phyloP scores from a whole-genome alignment of 1,140 invertebrate genomes.

The Drosophila saltans region DNA sequence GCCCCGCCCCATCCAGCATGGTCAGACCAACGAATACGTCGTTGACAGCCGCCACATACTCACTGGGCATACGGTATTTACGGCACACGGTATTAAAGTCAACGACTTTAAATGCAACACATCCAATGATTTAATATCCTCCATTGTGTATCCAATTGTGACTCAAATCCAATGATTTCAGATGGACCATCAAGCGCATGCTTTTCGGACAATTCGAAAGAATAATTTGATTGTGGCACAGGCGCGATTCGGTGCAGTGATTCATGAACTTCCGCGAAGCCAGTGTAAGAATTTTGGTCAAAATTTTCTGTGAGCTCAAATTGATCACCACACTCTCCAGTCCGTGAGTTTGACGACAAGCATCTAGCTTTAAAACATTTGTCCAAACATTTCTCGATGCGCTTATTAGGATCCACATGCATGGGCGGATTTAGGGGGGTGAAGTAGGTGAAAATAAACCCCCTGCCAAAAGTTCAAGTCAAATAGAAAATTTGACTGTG shows the following conservation, averaged over 20 bases:
- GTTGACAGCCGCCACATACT: constrained; percentile 83
- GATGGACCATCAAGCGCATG: constrained; percentile 47
- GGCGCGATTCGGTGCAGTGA: constrained; percentile 58
- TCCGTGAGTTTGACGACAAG: constrained; percentile 52
- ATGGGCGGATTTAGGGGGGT: too few species aligned
- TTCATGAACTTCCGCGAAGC: constrained; percentile 57
- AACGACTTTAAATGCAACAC: constrained; percentile 67
- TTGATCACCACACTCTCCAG: constrained; percentile 60
- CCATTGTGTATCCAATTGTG: constrained; percentile 70
- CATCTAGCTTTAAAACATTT: constrained; percentile 56
- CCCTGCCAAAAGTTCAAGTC: too few species aligned
- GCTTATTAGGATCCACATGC: constrained; percentile 34
- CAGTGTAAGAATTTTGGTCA: constrained; percentile 42
- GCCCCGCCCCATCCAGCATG: constrained; percentile 59
- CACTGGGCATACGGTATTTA: constrained; percentile 81
- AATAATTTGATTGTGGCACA: constrained; percentile 65
- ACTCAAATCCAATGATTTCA: constrained; percentile 64
- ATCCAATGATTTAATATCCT: constrained; percentile 39
- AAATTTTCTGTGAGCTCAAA: constrained; percentile 53
- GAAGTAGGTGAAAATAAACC: too few species aligned
- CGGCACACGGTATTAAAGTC: constrained; percentile 83
- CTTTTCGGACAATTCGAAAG: constrained; percentile 29
- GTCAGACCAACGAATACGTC: constrained; percentile 82
- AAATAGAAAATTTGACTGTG: too few species aligned
- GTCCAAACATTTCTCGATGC: constrained; percentile 39